Percentiles rank a stretch among this genome's conserved stretches.
Evolutionary conservation across 2,113 vertebrate genomes (phyloP).

Genomic region (Psephotus haematonotus): DNA sequence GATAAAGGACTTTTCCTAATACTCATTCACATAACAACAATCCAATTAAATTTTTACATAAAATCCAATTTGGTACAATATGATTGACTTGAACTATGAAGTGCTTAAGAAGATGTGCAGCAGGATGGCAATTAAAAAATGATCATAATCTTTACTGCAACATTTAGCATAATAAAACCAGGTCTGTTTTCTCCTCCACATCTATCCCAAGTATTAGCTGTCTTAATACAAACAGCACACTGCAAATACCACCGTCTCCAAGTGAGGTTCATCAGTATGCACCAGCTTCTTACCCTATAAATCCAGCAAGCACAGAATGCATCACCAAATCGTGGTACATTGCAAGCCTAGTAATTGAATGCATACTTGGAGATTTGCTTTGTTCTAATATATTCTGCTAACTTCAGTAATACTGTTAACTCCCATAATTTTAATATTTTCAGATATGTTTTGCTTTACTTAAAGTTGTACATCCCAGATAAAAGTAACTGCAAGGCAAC

Average conservation of each 20-base stretch:
- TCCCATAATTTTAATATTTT: not conserved
- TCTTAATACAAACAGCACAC: not conserved
- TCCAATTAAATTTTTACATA: slow-evolving; percentile 41
- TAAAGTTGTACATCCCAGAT: accelerated
- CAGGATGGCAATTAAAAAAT: not conserved
- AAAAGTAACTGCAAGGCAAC: not conserved
- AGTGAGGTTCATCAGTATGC: not conserved
- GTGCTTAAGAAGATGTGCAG: not conserved
- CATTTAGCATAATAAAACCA: not conserved
- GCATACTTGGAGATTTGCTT: slow-evolving; percentile 20
- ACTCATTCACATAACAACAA: not conserved
- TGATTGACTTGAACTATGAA: not conserved
- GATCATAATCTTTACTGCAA: not conserved
- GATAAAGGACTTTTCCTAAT: not conserved
- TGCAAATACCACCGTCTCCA: not conserved
- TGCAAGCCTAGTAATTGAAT: slow-evolving; percentile 6
- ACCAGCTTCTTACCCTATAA: not conserved
- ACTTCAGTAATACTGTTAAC: not conserved
- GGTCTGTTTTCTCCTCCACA: not conserved
- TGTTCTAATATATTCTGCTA: not conserved
- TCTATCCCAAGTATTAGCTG: not conserved
- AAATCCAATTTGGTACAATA: not conserved
- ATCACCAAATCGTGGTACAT: not conserved
- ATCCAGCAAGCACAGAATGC: not conserved
- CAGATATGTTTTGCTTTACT: not conserved